Base-by-base conservation (phyloP, 2,888 invertebrate genomes). In the Clusia tigrina region DNA sequence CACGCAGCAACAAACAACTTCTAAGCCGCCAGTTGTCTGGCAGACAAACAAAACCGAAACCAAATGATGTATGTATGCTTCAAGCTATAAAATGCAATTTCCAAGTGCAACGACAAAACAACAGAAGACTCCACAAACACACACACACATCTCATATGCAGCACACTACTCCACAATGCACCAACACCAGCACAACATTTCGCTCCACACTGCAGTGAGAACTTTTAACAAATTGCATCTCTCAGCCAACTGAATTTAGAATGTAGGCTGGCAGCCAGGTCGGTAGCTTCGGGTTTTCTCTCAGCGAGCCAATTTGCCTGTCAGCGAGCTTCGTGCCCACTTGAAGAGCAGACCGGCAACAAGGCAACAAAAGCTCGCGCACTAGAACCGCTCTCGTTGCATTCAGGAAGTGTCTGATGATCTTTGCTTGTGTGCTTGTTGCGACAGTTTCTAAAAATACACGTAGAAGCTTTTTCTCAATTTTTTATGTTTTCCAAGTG, bases 381-480 rank as follows among this genome's bases (percentile, higher is more conserved):
- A 37, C 38, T 22, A 10, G 6, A 22, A 58, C 18, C 42, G 61
- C 61, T 60, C 48, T 42, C 17, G 24, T 46, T 54, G 48, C 24
- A 73, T 68, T 69, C 73, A 73, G 72, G 71, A 64, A 72, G 62
- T 57, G 58, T 63, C 60, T 51, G 46, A 24, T 20, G 25, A 37
- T 55, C 59, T 69, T 60, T 65, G 55, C 53, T 69, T 42, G 42
- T n/a, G 32, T 5, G n/a, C n/a, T 10, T 42, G 42, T 6, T 62
- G 57, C 59, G 59, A 65, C 66, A 65, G 60, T 60, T 69, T 70
- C 79, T 79, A 78, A 70, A 72, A 78, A 79, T 78, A 78, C 69
- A 71, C 62, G 66, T 48, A 18, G 54, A 66, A 71, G 66, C 65
- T 64, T 70, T 69, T 67, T 25, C 56, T 18, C 10, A 67, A 73